These are phyloP conservation scores for Tolmerus cingulatus DNA, from an alignment of 2,888 invertebrate genomes.

Conservation along the genomic window DNA sequence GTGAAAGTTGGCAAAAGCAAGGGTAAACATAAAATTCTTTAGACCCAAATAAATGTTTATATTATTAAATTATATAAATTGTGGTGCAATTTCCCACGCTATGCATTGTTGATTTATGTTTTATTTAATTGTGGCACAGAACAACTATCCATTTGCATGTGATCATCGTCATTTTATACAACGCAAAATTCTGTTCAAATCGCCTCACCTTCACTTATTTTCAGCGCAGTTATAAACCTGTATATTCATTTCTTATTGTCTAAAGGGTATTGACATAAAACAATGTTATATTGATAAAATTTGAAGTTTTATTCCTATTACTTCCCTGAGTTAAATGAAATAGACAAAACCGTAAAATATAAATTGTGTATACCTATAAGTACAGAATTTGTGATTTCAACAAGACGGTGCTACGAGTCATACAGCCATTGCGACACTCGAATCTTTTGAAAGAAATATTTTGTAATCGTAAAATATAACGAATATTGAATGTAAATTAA, in stretches of 20 bases:
- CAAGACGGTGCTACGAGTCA: no score
- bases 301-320: neutral
- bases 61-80: neutral
- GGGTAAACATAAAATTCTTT: neutral
- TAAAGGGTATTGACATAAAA: neutral
- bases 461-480: no score
- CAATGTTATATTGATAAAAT: neutral
- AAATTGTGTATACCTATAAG: no score
- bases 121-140: neutral
- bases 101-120: neutral
- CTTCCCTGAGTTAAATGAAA: no score
- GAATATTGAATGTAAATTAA: no score
- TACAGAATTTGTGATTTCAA: no score
- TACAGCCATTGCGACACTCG: no score
- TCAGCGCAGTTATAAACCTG: neutral
- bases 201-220: neutral
- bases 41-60: neutral
- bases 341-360: no score
- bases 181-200: neutral
- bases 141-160: neutral
- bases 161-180: neutral
- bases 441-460: no score
- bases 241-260: neutral
- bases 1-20: neutral
- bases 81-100: neutral